These are phyloP conservation scores for Ara ararauna DNA, from an alignment of 2,797 vertebrate species.

Conservation along the genomic window DNA sequence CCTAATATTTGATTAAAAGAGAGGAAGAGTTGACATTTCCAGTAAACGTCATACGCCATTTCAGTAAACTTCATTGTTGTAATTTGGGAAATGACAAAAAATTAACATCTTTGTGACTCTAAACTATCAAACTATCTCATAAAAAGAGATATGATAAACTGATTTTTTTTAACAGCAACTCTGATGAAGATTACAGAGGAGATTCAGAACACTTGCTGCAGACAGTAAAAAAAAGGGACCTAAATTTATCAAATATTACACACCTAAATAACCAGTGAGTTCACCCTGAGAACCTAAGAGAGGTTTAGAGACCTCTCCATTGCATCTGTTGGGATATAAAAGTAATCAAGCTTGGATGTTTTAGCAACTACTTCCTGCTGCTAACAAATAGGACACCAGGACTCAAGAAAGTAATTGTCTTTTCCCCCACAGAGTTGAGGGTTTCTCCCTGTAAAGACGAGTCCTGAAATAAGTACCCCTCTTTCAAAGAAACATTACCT, in stretches of 20 bases:
- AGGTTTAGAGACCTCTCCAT: not conserved
- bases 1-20: not conserved
- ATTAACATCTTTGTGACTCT: not conserved
- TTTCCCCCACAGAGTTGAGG: not conserved
- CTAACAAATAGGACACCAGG: not conserved
- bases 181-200: not conserved
- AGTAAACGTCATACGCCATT: not conserved
- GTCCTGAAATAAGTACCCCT: not conserved
- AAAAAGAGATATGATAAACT: not conserved
- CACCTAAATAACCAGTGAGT: not conserved
- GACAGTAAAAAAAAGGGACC: not conserved
- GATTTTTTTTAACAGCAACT: not conserved
- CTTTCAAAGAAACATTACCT: constrained; percentile 54
- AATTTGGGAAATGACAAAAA: not conserved
- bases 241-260: not conserved
- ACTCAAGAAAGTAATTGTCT: not conserved
- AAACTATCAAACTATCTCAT: not conserved
- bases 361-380: not conserved
- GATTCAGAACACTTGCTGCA: not conserved
- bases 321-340: not conserved
- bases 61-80: not conserved
- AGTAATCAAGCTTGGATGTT: not conserved
- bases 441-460: not conserved
- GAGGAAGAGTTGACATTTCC: not conserved
- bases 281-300: not conserved